These are phyloP conservation scores for Tachuris rubrigastra DNA, from an alignment of 2,113 vertebrate species.

Conservation along the genomic window DNA sequence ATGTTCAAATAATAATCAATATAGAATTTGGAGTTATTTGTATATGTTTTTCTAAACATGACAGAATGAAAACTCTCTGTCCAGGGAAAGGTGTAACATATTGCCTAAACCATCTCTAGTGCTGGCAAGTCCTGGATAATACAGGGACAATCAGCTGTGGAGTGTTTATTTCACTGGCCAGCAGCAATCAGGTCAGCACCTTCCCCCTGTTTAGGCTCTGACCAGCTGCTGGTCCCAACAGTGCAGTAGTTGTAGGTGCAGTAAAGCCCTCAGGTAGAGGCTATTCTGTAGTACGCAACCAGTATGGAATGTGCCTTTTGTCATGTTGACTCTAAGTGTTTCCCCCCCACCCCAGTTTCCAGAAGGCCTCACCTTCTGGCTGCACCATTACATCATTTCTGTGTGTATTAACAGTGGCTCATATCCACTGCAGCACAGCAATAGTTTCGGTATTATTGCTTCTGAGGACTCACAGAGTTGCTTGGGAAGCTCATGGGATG, in stretches of 20 bases:
- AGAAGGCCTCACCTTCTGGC: background rate
- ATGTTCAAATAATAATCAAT: background rate
- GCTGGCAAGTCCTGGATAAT: background rate
- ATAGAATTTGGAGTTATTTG: background rate
- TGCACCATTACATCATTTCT: fast-evolving
- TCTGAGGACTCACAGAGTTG: too few relatives aligned
- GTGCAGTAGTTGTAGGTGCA: background rate
- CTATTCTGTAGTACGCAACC: background rate
- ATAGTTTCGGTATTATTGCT: background rate
- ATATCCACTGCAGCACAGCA: fast-evolving
- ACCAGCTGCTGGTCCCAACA: background rate
- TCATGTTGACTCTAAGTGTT: fast-evolving
- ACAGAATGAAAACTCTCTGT: background rate
- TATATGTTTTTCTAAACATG: background rate
- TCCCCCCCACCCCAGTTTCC: fast-evolving
- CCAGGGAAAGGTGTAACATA: background rate
- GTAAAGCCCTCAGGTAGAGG: background rate
- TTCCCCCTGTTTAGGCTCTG: background rate
- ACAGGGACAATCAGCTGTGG: fast-evolving
- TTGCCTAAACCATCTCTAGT: background rate
- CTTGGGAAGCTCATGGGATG: background rate
- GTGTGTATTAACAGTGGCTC: background rate
- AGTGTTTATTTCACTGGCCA: background rate
- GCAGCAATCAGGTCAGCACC: background rate
- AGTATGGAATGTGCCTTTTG: background rate